These are phyloP conservation scores for Todiramphus saurophagus DNA, from an alignment of 2,113 vertebrate species.

Conservation along the genomic window DNA sequence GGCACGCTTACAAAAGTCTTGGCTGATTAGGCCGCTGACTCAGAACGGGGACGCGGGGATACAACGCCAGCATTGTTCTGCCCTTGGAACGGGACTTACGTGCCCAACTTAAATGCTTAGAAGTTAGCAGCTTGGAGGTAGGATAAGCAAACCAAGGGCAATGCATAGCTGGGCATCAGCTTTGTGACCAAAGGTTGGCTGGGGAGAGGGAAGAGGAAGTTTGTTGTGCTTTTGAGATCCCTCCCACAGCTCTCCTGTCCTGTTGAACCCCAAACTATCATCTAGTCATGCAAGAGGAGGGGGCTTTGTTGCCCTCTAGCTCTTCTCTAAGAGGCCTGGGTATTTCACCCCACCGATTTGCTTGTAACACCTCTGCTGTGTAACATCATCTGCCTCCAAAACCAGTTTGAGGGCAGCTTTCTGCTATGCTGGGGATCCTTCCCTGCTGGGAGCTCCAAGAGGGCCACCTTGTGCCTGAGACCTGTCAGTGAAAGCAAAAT, in stretches of 20 bases:
- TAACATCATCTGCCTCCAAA: background rate
- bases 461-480: background rate
- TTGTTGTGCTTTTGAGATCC: background rate
- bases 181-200: background rate
- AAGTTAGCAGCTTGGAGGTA: background rate
- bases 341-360: background rate
- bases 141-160: background rate
- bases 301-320: background rate
- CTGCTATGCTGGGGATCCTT: background rate
- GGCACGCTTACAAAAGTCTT: background rate
- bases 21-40: background rate
- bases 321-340: background rate
- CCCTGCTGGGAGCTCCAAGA: background rate
- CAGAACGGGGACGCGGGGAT: background rate
- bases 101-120: background rate
- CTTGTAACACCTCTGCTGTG: background rate
- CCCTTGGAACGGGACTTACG: background rate
- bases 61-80: conserved; percentile 31
- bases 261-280: background rate
- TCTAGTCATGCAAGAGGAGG: background rate
- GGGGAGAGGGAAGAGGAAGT: background rate
- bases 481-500: background rate
- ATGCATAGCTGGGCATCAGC: background rate
- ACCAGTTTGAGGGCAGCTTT: background rate
- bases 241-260: background rate